Percentiles rank a stretch among this genome's conserved stretches.
These are phyloP conservation scores for Netelia inedita DNA, from an alignment of 2,888 invertebrate genomes.

Conservation along the genomic window DNA sequence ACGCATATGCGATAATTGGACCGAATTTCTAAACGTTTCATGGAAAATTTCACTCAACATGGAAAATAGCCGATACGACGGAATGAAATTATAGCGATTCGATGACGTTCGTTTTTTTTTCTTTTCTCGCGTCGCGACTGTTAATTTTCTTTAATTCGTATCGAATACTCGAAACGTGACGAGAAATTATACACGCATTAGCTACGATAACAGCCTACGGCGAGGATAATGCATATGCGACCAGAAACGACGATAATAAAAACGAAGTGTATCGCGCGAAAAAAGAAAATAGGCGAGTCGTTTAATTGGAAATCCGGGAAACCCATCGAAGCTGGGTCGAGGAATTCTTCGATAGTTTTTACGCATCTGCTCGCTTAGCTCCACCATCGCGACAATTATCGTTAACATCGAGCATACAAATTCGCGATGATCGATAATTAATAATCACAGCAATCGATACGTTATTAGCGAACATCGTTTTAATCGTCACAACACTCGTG, in stretches of 20 bases:
- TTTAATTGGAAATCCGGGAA: slow-evolving; percentile 24
- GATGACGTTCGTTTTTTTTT: neutral
- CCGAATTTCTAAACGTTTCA: neutral
- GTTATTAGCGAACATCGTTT: neutral
- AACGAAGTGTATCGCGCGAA: neutral
- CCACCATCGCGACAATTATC: neutral
- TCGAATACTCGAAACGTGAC: neutral
- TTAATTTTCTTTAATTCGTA: neutral
- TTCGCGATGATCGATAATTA: neutral
- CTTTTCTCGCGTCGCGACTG: neutral
- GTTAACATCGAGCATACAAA: neutral
- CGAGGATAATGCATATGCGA: neutral
- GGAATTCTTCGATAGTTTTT: neutral
- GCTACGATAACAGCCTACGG: neutral
- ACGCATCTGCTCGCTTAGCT: neutral
- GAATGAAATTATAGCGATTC: neutral
- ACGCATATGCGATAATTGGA: neutral
- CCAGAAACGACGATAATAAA: neutral
- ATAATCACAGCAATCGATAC: neutral
- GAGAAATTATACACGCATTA: neutral
- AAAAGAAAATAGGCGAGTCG: neutral
- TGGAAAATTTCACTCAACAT: neutral
- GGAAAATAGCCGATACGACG: neutral
- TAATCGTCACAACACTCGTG: neutral
- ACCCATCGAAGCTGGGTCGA: neutral